Evolutionary conservation across 2,797 vertebrate species (phyloP), one percentile per base, ranked within the genome.

Genomic region (Chrosomus eos): DNA sequence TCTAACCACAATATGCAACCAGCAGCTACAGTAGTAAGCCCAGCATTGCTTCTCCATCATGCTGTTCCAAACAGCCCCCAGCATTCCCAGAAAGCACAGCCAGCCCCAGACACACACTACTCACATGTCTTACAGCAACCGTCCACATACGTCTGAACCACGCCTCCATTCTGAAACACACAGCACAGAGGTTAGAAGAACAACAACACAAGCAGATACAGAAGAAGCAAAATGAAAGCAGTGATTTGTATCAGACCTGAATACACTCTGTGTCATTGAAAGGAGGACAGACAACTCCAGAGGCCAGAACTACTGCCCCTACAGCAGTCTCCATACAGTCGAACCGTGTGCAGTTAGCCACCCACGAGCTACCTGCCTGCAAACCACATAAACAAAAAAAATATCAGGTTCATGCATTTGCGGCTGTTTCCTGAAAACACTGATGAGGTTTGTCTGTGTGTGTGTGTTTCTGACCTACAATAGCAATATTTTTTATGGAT

Each of bases 91-190:
- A 94, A 88, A 94, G 92, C 90, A 89, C 91, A 90, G 92, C 88
- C 90, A 94, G 88, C 92, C 90, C 89, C 60, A 33, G 18, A 70
- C 58, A 88, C 77, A 83, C 89, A 51, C 90, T 87, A 99, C 98
- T 99, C 96, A 99, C 98, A 99, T 92, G 97, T 99, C 95, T 94
- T 98, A 95, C 98, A 99, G 95, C 98, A 99, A 91, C 97, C 98
- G 80, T 98, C 97, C 75, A 97, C 97, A 86, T 97, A 99, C 11
- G 91, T 96, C 94, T 98, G 96, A 90, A 98, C 95, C 91, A 95
- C 91, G 43, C 98, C 98, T 53, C 98, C 98, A 90, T 95, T 98
- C 98, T 99, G 95, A 82, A 92, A 93, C 88, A 89, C 93, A 81
- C 92, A 85, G 58, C n/a, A 81, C 90, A 92, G 76, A 51, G 84